A percentile compares a stretch with the other conserved stretches of the same genome.
phyloP scores from a whole-genome alignment of 2,113 vertebrate species.

The Cyprinodon brontotheroides region DNA sequence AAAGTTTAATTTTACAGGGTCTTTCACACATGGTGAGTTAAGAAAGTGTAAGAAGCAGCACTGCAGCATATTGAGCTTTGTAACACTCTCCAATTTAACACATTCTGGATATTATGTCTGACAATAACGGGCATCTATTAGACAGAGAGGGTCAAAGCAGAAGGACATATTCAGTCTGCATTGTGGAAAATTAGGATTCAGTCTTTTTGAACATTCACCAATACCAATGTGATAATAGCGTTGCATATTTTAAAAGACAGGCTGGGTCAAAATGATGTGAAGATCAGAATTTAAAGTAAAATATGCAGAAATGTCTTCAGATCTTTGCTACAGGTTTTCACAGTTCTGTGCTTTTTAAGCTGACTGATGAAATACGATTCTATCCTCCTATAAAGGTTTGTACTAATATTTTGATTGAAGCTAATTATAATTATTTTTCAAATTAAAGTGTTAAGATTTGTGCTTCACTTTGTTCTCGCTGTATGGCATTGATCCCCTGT shows the following conservation, averaged over 20 bases:
- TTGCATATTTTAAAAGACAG: background rate
- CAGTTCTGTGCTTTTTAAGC: too few relatives aligned
- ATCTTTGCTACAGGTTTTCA: too few relatives aligned
- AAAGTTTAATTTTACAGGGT: background rate
- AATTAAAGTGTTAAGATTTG: too few relatives aligned
- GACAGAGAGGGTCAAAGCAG: background rate
- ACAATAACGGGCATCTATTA: background rate
- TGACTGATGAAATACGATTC: too few relatives aligned
- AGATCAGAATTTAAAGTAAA: background rate
- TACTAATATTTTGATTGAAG: background rate
- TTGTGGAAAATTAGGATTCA: background rate
- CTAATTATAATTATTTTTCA: background rate
- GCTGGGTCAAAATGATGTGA: background rate
- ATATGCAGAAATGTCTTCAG: background rate
- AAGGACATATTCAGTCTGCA: background rate
- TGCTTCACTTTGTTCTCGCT: too few relatives aligned
- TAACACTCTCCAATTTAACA: background rate
- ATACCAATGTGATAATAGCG: background rate
- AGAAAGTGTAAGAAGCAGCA: background rate
- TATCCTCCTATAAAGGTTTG: background rate
- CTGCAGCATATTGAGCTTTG: background rate
- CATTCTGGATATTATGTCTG: background rate
- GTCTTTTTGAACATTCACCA: background rate
- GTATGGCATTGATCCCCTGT: background rate
- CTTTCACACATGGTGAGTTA: background rate